Evolutionary conservation across 2,888 invertebrate genomes (phyloP).

Genomic region (Acrocera orbiculus): DNA sequence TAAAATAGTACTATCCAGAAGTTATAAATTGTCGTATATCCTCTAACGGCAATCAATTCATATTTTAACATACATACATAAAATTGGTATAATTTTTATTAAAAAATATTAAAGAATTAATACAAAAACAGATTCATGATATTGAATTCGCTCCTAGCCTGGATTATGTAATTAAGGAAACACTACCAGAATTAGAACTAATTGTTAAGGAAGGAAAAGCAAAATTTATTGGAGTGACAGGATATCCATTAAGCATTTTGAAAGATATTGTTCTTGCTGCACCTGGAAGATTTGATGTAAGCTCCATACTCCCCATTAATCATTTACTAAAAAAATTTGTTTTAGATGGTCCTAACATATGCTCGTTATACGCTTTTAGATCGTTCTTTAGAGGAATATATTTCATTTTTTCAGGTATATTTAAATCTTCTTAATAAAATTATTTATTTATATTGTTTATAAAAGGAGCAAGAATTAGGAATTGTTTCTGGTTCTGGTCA

Average conservation of each 20-base stretch:
- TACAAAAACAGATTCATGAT: conserved; percentile 70
- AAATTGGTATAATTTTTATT: too few species aligned
- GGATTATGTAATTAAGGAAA: conserved; percentile 64
- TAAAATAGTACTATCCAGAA: too few species aligned
- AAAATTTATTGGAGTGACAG: conserved; percentile 69
- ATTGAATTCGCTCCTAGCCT: conserved; percentile 66
- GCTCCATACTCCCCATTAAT: not conserved
- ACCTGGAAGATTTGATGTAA: conserved; percentile 28
- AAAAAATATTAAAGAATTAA: too few species aligned
- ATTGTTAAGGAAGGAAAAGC: conserved; percentile 56
- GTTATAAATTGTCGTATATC: too few species aligned
- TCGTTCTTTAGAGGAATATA: conserved; percentile 51
- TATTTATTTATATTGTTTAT: not conserved
- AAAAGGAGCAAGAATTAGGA: conserved; percentile 42
- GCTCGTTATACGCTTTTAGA: conserved; percentile 66
- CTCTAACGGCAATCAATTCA: too few species aligned
- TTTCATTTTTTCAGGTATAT: conserved; percentile 46
- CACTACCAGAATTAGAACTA: conserved; percentile 62
- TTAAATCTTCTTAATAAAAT: not conserved
- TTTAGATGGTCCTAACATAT: conserved; percentile 42
- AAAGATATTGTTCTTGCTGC: conserved; percentile 53
- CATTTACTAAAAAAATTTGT: too few species aligned
- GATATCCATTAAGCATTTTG: conserved; percentile 62
- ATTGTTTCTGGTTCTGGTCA: conserved; percentile 63
- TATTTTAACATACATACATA: too few species aligned